A percentile compares a stretch with the other conserved stretches of the same genome.
Evolutionary conservation across 2,797 vertebrate species (phyloP).

Genomic region (Chelonia mydas): DNA sequence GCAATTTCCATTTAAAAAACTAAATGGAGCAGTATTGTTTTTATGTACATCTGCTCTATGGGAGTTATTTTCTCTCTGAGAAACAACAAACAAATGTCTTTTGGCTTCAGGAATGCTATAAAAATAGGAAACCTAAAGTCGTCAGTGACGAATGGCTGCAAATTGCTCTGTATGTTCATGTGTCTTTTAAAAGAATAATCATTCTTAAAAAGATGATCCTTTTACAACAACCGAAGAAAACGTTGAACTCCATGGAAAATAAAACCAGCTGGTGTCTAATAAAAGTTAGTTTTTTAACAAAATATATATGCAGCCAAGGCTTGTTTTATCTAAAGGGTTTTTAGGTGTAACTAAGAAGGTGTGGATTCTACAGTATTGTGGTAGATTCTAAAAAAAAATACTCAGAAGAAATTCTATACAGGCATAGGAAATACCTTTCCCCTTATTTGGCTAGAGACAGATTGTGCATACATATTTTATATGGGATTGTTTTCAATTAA

Average conservation of each 20-base stretch:
- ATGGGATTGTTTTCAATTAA: slow-evolving; percentile 32
- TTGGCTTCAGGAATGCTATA: not conserved
- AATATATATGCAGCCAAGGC: slow-evolving; percentile 35
- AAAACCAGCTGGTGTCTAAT: slow-evolving; percentile 32
- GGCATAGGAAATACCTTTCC: slow-evolving; percentile 49
- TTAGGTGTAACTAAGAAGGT: slow-evolving; percentile 64
- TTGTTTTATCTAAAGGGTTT: slow-evolving; percentile 43
- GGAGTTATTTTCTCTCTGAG: not conserved
- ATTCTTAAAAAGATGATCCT: not conserved
- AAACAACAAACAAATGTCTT: not conserved
- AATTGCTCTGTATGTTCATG: fast-evolving
- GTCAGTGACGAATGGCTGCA: not conserved
- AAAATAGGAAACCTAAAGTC: not conserved
- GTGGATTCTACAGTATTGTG: slow-evolving; percentile 31
- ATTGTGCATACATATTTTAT: slow-evolving; percentile 8
- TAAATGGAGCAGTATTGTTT: slow-evolving; percentile 18
- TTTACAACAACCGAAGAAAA: slow-evolving; percentile 21
- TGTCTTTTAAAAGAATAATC: not conserved
- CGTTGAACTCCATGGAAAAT: not conserved
- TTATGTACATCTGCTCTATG: not conserved
- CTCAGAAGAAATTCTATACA: slow-evolving; percentile 60
- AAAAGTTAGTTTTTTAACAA: slow-evolving; percentile 38
- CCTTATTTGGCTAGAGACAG: slow-evolving; percentile 12
- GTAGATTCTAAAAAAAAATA: slow-evolving; percentile 25
- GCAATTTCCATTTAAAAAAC: not conserved